Percentiles rank a stretch among this genome's conserved stretches.
phyloP scores from a whole-genome alignment of 2,797 vertebrate species.

The Pyrocephalus nanus region DNA sequence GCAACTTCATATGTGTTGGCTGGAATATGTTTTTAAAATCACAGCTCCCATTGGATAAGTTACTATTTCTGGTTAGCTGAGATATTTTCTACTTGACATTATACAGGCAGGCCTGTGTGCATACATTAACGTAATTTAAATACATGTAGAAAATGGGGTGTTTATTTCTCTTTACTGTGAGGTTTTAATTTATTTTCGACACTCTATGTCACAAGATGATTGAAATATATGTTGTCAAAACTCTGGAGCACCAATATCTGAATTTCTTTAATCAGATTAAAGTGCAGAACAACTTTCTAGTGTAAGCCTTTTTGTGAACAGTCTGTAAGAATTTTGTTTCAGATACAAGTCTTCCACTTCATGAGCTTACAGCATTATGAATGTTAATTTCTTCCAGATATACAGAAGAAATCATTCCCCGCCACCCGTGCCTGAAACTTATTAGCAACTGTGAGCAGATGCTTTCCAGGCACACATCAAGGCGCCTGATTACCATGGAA shows the following conservation, averaged over 20 bases:
- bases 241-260: background rate
- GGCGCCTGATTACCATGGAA: constrained; percentile 96
- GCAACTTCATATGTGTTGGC: background rate
- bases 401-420: constrained; percentile 88
- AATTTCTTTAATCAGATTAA: constrained; percentile 2
- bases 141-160: background rate
- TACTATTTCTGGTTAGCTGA: background rate
- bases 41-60: background rate
- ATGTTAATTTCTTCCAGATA: constrained; percentile 83
- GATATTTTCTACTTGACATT: background rate
- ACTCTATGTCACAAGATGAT: background rate
- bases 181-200: background rate
- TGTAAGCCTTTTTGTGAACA: background rate
- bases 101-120: background rate
- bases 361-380: background rate
- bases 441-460: constrained; percentile 97
- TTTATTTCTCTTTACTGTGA: background rate
- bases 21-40: background rate
- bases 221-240: background rate
- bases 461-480: constrained; percentile 94
- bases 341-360: background rate
- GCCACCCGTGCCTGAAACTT: constrained; percentile 90
- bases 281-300: background rate
- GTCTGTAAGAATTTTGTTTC: background rate
- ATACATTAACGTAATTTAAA: background rate